Evolutionary conservation across 2,888 invertebrate genomes (phyloP), one percentile per base, ranked within the genome.

Genomic region (Phanerotoma sp.): DNA sequence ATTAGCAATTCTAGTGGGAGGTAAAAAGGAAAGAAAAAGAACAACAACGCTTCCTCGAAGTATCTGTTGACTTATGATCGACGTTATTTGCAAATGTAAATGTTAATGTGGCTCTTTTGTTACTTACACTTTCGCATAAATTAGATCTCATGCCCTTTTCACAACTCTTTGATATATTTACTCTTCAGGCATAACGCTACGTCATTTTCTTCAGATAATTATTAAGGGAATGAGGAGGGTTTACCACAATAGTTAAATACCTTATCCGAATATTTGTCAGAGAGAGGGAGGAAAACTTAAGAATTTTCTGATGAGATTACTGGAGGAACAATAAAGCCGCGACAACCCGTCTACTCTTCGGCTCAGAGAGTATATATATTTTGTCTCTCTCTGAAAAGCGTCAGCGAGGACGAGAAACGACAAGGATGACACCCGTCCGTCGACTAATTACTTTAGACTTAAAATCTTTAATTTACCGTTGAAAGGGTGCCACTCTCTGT

Each of bases 381-480:
- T 46, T 21, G 21, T 46, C 33, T 46, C 46, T 46, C 32, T 32
- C 13, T 18, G 30, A 28, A 35, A 35, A 46, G 46, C 32, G 46
- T 20, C 46, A 30, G 20, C 10, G 13, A 15, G 10, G 10, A 37
- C 38, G 38, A 18, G 22, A 16, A 30, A 15, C 21, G 18, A 25
- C 13, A 48, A 45, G 46, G 51, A 52, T 47, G 44, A 57, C 53
- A 48, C 37, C 51, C 41, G 54, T 49, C 47, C 51, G 49, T 47
- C 21, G 45, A 60, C 55, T 63, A 62, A 70, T 69, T 70, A 69
- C 62, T 69, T 66, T 63, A 58, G 62, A 65, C 67, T 67, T 66
- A 68, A 66, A 66, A 66, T 65, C 65, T 62, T 67, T 64, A 69
- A 64, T 62, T 63, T 55, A 52, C 68, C 62, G 61, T 60, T 57